These are phyloP conservation scores for Xiphorhynchus erythropygius DNA, from an alignment of 2,797 vertebrate species.

Conservation along the genomic window DNA sequence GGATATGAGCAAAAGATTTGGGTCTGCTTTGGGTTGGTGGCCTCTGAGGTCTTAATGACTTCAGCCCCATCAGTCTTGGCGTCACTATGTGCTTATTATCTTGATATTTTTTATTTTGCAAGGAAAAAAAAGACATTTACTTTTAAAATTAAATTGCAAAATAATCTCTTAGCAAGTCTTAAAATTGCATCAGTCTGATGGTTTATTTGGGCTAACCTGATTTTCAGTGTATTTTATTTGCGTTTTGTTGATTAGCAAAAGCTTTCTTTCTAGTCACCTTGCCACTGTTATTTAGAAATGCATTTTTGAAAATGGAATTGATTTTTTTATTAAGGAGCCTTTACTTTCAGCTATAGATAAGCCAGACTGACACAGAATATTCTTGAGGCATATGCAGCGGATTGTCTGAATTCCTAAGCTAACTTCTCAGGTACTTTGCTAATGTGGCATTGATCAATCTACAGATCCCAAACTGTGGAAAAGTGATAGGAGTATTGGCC, in stretches of 20 bases:
- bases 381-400: conserved; percentile 70
- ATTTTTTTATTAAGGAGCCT: conserved; percentile 73
- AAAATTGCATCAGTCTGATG: neutral
- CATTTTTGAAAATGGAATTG: conserved; percentile 66
- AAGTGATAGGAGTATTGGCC: conserved; percentile 80
- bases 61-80: neutral
- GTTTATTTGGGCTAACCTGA: neutral
- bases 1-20: neutral
- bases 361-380: conserved; percentile 63
- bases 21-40: neutral
- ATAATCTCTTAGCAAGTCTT: neutral
- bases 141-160: conserved; percentile 18
- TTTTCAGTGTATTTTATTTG: conserved; percentile 16
- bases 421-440: conserved; percentile 74
- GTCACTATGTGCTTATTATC: neutral
- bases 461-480: conserved; percentile 70
- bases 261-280: conserved; percentile 57
- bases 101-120: neutral
- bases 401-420: conserved; percentile 69
- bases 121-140: neutral
- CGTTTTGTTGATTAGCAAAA: conserved; percentile 18
- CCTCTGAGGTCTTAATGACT: neutral
- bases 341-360: conserved; percentile 64
- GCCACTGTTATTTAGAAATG: conserved; percentile 42
- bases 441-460: conserved; percentile 85